Conservation (phyloP, 2,113 vertebrate genomes). For the Pycnonotus jocosus region DNA sequence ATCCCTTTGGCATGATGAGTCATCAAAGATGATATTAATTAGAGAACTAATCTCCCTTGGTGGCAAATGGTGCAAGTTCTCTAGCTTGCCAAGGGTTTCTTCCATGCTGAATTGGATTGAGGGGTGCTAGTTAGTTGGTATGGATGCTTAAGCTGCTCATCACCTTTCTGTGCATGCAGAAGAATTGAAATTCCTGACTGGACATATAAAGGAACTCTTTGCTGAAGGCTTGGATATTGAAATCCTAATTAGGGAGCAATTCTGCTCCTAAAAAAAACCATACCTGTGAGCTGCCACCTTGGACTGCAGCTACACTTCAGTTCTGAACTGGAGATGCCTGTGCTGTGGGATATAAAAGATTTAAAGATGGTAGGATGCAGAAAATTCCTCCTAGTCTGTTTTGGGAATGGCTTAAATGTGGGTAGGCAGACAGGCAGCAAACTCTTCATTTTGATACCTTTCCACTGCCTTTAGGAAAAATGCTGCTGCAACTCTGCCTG, state of each 20-base stretch:
- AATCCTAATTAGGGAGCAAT: not conserved
- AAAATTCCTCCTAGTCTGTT: not conserved
- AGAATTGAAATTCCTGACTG: not conserved
- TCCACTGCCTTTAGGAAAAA: not conserved
- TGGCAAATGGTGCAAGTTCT: not conserved
- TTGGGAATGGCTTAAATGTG: not conserved
- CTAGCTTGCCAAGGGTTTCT: not conserved
- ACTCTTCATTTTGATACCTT: not conserved
- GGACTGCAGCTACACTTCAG: not conserved
- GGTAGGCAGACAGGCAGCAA: not conserved
- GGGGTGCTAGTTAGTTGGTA: not conserved
- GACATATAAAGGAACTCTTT: not conserved
- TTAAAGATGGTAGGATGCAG: not conserved
- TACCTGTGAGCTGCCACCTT: not conserved
- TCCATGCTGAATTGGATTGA: not conserved
- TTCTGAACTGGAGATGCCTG: not conserved
- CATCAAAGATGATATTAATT: not conserved
- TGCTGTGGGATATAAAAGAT: not conserved
- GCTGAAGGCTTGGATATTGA: not conserved
- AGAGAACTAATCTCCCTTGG: not conserved
- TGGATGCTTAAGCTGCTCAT: not conserved
- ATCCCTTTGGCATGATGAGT: not conserved
- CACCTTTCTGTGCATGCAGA: not conserved
- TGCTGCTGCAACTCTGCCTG: not conserved
- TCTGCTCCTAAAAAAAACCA: not conserved